A percentile compares a stretch with the other conserved stretches of the same genome.
Evolutionary conservation across 2,113 vertebrate species (phyloP).

Genomic region (Sapajus apella): DNA sequence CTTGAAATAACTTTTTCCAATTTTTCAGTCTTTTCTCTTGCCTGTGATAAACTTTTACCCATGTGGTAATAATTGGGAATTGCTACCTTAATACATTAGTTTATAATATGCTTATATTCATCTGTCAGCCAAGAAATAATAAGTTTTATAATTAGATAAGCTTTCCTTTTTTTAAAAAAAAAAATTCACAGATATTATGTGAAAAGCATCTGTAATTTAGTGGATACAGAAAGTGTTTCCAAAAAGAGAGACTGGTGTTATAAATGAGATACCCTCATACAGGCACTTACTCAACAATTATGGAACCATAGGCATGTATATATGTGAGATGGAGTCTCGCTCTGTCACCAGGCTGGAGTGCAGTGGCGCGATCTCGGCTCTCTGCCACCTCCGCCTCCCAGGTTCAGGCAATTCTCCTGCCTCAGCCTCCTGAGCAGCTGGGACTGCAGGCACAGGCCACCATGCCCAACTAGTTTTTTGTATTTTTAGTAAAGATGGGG

Average conservation of each 20-base stretch:
- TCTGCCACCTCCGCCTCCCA: too few species aligned
- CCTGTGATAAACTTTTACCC: background rate
- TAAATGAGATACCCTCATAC: background rate
- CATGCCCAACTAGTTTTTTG: too few species aligned
- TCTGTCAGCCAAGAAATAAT: slow-evolving; percentile 8
- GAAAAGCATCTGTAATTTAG: background rate
- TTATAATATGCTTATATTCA: background rate
- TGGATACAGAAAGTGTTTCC: background rate
- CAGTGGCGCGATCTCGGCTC: too few species aligned
- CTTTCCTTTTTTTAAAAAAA: slow-evolving; percentile 27
- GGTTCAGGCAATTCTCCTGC: too few species aligned
- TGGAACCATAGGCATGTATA: background rate
- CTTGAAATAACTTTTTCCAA: background rate
- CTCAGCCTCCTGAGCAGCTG: too few species aligned
- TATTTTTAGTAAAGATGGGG: too few species aligned
- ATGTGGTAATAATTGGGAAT: background rate
- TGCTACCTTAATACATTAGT: background rate
- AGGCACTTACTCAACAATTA: background rate
- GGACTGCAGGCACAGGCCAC: too few species aligned
- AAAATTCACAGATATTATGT: background rate
- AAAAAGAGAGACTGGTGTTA: background rate
- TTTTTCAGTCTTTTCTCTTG: background rate
- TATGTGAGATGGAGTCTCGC: too few species aligned
- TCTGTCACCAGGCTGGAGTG: too few species aligned
- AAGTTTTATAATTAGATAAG: background rate